phyloP scores from a whole-genome alignment of 2,888 invertebrate species.

The Alloscopus bannaensis region DNA sequence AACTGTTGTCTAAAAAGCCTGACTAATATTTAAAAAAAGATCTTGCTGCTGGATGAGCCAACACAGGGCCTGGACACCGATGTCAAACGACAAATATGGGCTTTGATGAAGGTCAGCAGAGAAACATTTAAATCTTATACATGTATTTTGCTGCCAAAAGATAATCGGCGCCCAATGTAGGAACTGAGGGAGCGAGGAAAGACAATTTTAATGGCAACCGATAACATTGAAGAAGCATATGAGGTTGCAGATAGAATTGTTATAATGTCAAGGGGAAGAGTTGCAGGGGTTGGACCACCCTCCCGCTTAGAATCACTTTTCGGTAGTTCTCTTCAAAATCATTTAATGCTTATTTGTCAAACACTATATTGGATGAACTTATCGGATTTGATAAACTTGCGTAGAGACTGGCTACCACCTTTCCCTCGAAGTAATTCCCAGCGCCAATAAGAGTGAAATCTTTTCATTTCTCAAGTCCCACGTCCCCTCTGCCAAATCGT shows the following conservation, averaged over 20 bases:
- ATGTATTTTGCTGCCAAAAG: not conserved
- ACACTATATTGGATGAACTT: too few relatives aligned
- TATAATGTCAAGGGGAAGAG: conserved; percentile 30
- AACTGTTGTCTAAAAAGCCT: too few relatives aligned
- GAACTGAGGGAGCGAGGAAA: conserved; percentile 26
- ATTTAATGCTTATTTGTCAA: not conserved
- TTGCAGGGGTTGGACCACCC: conserved; percentile 39
- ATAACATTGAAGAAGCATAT: conserved; percentile 42
- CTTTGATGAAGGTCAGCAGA: conserved; percentile 31
- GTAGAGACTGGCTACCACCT: conserved; percentile 48
- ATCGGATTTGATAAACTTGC: too few relatives aligned
- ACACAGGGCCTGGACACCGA: conserved; percentile 32
- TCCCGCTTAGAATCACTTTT: conserved; percentile 28
- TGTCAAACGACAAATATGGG: conserved; percentile 54
- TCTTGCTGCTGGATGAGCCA: conserved; percentile 48
- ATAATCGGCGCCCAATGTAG: not conserved
- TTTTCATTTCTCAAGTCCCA: conserved; percentile 3
- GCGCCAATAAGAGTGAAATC: conserved; percentile 19
- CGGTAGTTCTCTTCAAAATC: conserved; percentile 21
- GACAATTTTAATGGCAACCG: conserved; percentile 31
- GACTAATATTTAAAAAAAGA: conserved; percentile 2
- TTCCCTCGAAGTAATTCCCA: conserved; percentile 2
- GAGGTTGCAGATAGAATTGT: conserved; percentile 48
- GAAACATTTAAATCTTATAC: conserved; percentile 4
- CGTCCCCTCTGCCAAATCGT: conserved; percentile 19